A percentile compares a stretch with the other conserved stretches of the same genome.
Evolutionary conservation across 2,113 vertebrate species (phyloP).

Genomic region (Xiphorhynchus elegans): DNA sequence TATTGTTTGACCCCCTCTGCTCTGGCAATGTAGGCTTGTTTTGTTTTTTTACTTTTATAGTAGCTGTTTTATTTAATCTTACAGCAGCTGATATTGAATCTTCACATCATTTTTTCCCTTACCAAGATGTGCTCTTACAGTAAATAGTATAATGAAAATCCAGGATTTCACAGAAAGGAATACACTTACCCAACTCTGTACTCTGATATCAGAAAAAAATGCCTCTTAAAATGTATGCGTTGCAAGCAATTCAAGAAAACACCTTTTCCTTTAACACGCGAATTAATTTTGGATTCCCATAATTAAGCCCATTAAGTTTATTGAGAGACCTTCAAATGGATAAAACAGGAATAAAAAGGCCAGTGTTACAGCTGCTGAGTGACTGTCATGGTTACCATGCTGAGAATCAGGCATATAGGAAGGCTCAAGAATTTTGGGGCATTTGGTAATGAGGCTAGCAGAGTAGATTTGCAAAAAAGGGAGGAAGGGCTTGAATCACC

Average conservation of each 20-base stretch:
- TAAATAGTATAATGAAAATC: conserved; percentile 17
- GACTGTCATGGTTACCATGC: not conserved
- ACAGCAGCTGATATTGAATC: conserved; percentile 30
- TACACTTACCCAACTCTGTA: not conserved
- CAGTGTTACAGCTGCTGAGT: not conserved
- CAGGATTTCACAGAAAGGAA: not conserved
- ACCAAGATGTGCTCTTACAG: not conserved
- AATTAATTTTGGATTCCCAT: not conserved
- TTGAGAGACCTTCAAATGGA: not conserved
- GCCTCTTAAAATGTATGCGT: not conserved
- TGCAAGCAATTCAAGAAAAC: not conserved
- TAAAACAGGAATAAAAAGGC: not conserved
- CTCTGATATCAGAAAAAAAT: not conserved
- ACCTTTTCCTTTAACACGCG: not conserved
- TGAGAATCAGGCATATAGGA: not conserved
- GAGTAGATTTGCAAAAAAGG: not conserved
- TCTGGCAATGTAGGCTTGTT: not conserved
- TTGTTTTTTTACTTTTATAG: not conserved
- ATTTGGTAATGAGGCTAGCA: not conserved
- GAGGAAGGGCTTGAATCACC: not conserved
- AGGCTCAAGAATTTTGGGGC: not conserved
- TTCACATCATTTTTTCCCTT: conserved; percentile 21
- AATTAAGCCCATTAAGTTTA: not conserved
- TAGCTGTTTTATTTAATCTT: conserved; percentile 67
- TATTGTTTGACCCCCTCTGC: conserved; percentile 66